Evolutionary conservation across 2,797 vertebrate genomes (phyloP).

Genomic region (Alca torda): DNA sequence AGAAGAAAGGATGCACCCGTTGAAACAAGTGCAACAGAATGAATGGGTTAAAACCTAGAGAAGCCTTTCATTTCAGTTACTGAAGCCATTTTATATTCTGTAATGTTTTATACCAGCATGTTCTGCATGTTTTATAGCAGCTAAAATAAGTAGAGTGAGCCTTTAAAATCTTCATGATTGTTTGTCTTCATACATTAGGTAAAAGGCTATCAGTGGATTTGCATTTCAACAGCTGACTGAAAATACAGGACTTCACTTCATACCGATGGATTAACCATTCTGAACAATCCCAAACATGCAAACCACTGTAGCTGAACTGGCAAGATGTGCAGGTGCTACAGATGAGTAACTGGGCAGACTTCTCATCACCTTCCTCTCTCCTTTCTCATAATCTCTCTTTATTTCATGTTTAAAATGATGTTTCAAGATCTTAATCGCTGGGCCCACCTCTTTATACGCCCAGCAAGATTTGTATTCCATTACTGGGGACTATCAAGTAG

Average conservation of each 20-base stretch:
- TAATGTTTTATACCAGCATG: not conserved
- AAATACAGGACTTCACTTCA: not conserved
- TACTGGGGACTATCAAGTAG: not conserved
- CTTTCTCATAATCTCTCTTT: not conserved
- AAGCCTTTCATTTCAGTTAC: not conserved
- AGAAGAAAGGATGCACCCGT: not conserved
- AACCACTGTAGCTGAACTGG: not conserved
- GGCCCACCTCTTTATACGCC: not conserved
- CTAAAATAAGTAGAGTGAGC: constrained; percentile 6
- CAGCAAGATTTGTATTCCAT: not conserved
- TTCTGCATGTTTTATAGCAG: not conserved
- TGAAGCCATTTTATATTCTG: not conserved
- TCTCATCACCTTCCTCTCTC: not conserved
- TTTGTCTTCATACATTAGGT: not conserved
- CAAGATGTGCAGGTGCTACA: not conserved
- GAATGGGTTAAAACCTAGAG: constrained; percentile 17
- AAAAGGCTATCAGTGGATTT: not conserved
- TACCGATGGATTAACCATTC: not conserved
- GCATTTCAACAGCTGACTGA: not conserved
- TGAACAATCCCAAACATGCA: not conserved
- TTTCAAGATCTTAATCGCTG: not conserved
- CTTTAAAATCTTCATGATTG: constrained; percentile 1
- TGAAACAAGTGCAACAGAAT: constrained; percentile 21
- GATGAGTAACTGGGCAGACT: not conserved
- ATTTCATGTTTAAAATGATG: not conserved